These are phyloP conservation scores for Amblyteles armatorius DNA, from an alignment of 2,888 invertebrate species.

Conservation along the genomic window DNA sequence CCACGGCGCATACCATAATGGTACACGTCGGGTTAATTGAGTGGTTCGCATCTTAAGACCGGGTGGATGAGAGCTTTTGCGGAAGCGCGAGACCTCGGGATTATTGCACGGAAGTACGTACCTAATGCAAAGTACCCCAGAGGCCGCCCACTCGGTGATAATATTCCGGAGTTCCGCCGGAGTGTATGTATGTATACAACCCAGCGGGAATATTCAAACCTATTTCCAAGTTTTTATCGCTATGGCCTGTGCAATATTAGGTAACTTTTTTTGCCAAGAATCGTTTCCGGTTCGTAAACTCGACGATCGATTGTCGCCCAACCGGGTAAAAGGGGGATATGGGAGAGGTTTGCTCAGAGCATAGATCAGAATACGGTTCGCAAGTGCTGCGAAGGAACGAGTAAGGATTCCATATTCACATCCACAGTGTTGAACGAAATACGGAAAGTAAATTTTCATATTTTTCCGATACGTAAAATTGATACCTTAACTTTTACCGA, in stretches of 20 bases:
- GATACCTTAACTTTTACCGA: too few species aligned
- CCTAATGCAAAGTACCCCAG: conserved; percentile 8
- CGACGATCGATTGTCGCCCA: not conserved
- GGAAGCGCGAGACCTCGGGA: conserved; percentile 31
- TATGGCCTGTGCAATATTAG: not conserved
- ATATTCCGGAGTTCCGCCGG: conserved; percentile 16
- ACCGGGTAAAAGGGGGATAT: too few species aligned
- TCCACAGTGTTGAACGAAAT: too few species aligned
- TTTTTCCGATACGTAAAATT: too few species aligned
- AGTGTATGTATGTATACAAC: not conserved
- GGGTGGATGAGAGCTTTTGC: conserved; percentile 35
- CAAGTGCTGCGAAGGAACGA: too few species aligned
- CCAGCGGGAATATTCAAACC: conserved; percentile 7
- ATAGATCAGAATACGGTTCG: too few species aligned
- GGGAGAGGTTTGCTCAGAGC: too few species aligned
- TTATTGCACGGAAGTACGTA: conserved; percentile 48
- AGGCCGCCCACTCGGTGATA: conserved; percentile 19
- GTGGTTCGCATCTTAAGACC: conserved; percentile 73
- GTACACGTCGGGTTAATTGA: conserved; percentile 77
- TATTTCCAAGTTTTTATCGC: conserved; percentile 7
- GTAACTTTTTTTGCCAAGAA: not conserved
- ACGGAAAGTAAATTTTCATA: too few species aligned
- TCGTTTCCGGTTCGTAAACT: not conserved
- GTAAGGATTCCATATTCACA: too few species aligned
- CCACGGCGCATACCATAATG: conserved; percentile 32